Evolutionary conservation across 1,140 invertebrate species (phyloP).

Genomic region (Drosophila seguyi): DNA sequence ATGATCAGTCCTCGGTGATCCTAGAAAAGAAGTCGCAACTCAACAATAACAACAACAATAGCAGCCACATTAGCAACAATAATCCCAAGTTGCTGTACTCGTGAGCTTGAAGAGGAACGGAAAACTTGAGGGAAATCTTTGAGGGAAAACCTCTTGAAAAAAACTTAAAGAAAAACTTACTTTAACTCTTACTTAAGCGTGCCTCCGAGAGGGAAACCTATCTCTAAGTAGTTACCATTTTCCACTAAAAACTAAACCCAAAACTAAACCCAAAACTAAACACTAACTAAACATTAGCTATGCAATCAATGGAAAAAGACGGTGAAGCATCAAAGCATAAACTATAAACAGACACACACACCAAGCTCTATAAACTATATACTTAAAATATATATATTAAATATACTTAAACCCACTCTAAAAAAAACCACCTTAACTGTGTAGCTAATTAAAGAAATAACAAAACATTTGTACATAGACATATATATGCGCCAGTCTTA

Average conservation of each 20-base stretch:
- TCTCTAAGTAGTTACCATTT: conserved; percentile 72
- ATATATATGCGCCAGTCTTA: conserved; percentile 29
- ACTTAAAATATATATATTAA: conserved; percentile 39
- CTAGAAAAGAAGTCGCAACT: conserved; percentile 57
- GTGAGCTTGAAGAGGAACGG: conserved; percentile 3
- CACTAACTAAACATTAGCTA: conserved; percentile 69
- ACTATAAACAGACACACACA: conserved; percentile 36
- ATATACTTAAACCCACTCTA: conserved; percentile 31
- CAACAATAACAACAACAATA: conserved; percentile 54
- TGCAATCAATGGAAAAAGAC: conserved; percentile 83
- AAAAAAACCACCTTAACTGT: conserved; percentile 43
- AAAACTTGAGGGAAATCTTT: background rate
- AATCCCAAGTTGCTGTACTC: conserved; percentile 15
- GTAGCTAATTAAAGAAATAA: conserved; percentile 31
- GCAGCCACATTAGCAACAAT: conserved; percentile 41
- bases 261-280: conserved; percentile 40
- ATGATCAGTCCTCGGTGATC: conserved; percentile 68
- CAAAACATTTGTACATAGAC: conserved; percentile 30
- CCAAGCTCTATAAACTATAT: conserved; percentile 41
- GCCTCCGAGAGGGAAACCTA: conserved; percentile 78
- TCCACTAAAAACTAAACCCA: conserved; percentile 48
- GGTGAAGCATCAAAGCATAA: conserved; percentile 63
- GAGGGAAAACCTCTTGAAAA: background rate
- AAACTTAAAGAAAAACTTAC: conserved; percentile 55
- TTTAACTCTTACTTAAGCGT: conserved; percentile 81